These are phyloP conservation scores for Chymomyza amoena DNA, from an alignment of 2,888 invertebrate genomes.

Conservation along the genomic window DNA sequence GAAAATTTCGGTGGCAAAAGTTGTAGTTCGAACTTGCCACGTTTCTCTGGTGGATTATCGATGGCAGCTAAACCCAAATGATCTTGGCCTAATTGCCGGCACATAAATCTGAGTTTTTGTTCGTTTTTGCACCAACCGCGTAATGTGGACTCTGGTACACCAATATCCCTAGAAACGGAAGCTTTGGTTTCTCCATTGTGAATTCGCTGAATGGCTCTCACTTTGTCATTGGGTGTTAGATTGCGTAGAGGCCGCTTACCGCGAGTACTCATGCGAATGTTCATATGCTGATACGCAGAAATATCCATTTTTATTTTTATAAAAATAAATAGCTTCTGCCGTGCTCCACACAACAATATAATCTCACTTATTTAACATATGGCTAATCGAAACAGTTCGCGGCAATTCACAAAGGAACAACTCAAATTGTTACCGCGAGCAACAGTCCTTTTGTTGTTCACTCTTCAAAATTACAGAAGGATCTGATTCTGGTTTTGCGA, in stretches of 20 bases:
- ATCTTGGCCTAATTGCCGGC: conserved; percentile 85
- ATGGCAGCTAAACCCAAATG: conserved; percentile 74
- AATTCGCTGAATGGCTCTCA: conserved; percentile 88
- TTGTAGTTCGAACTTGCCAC: conserved; percentile 68
- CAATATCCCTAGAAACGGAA: conserved; percentile 90
- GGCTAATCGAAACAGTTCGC: conserved; percentile 12
- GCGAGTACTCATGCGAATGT: conserved; percentile 82
- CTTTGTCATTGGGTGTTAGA: conserved; percentile 87
- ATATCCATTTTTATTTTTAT: conserved; percentile 61
- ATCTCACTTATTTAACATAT: not conserved
- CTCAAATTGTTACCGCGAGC: conserved; percentile 29
- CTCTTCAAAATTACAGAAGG: conserved; percentile 70
- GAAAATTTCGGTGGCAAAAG: conserved; percentile 61
- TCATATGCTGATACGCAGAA: conserved; percentile 74
- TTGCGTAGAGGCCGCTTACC: conserved; percentile 88
- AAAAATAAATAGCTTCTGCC: not conserved
- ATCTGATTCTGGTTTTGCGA: conserved; percentile 62
- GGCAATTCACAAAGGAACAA: conserved; percentile 24
- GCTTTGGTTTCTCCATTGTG: conserved; percentile 92
- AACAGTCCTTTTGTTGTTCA: conserved; percentile 58
- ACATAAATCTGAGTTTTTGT: conserved; percentile 85
- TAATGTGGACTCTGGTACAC: conserved; percentile 90
- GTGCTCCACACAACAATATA: not conserved
- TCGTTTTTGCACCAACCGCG: conserved; percentile 93
- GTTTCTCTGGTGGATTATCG: conserved; percentile 74